A percentile compares a stretch with the other conserved stretches of the same genome.
phyloP scores from a whole-genome alignment of 2,888 invertebrate species.

The Linyphia triangularis region DNA sequence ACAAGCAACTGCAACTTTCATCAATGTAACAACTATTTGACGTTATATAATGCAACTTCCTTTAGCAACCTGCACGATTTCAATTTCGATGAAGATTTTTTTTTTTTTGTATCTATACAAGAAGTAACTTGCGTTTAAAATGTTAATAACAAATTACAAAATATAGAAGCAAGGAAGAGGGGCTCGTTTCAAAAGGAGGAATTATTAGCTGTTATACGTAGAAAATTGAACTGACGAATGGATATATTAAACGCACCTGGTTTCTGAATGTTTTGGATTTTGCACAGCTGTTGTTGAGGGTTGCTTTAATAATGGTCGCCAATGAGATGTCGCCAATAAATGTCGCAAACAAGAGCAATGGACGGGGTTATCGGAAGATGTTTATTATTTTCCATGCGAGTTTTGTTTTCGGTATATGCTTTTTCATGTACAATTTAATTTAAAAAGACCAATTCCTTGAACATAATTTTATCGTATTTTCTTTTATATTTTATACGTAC shows the following conservation, averaged over 20 bases:
- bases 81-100: constrained; percentile 5
- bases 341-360: constrained; percentile 46
- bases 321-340: no score
- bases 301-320: constrained; percentile 45
- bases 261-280: constrained; percentile 51
- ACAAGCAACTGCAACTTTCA: background rate
- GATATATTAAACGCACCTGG: constrained; percentile 61
- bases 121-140: no score
- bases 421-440: no score
- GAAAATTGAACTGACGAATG: constrained; percentile 47
- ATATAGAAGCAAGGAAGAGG: background rate
- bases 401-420: no score
- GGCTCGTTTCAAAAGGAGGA: background rate
- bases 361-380: background rate
- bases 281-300: constrained; percentile 65
- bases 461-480: no score
- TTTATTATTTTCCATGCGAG: background rate
- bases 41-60: background rate
- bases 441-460: no score
- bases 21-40: background rate
- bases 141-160: background rate
- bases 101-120: background rate
- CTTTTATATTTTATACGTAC: no score
- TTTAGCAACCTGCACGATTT: constrained; percentile 21
- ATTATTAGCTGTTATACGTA: constrained; percentile 38